phyloP scores from a whole-genome alignment of 2,888 invertebrate genomes.

The Hypselothyrea guttata region DNA sequence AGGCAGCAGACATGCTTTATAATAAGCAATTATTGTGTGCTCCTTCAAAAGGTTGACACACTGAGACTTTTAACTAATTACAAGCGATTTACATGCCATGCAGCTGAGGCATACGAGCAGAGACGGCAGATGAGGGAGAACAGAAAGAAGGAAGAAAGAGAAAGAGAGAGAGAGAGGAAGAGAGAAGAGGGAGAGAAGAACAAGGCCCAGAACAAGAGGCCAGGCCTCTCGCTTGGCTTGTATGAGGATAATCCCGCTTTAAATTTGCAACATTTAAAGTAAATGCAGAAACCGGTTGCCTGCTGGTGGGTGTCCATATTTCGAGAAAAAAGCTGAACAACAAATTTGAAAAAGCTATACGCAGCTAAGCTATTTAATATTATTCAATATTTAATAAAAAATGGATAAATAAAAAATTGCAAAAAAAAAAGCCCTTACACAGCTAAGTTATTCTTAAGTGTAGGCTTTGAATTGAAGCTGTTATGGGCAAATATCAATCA shows the following conservation, averaged over 20 bases:
- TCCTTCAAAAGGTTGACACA: conserved; percentile 65
- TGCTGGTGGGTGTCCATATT: too few relatives aligned
- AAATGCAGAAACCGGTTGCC: conserved; percentile 68
- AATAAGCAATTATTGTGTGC: conserved; percentile 74
- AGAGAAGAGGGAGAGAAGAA: conserved; percentile 16
- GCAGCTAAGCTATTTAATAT: too few relatives aligned
- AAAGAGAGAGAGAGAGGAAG: not conserved
- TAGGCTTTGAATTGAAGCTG: too few relatives aligned
- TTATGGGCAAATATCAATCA: too few relatives aligned
- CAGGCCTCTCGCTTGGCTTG: conserved; percentile 24
- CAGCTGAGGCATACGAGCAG: conserved; percentile 15
- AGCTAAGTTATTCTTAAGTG: too few relatives aligned
- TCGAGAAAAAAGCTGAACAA: too few relatives aligned
- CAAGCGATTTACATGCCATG: conserved; percentile 73
- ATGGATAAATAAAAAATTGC: too few relatives aligned
- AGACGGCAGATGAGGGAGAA: too few relatives aligned
- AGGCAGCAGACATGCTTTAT: conserved; percentile 60
- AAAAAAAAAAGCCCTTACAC: too few relatives aligned
- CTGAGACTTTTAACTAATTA: conserved; percentile 72
- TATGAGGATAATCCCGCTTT: conserved; percentile 72
- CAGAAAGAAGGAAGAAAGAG: not conserved
- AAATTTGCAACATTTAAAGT: conserved; percentile 71
- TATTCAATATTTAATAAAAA: too few relatives aligned
- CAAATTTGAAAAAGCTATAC: too few relatives aligned
- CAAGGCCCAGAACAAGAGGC: conserved; percentile 59